phyloP scores from a whole-genome alignment of 2,888 invertebrate genomes.

The Cynaeus angustus region DNA sequence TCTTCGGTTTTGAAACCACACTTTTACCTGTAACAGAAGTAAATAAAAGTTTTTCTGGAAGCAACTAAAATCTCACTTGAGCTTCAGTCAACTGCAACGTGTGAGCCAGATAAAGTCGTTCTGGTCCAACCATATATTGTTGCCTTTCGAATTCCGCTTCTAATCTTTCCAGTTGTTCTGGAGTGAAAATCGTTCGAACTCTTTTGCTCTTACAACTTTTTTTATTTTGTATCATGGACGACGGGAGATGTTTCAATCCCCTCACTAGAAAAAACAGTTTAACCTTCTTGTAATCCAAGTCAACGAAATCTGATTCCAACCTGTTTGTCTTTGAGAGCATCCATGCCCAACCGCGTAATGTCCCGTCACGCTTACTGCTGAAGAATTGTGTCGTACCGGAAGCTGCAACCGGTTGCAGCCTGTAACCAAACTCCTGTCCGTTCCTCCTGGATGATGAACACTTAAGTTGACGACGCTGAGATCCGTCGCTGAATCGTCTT shows the following conservation, averaged over 20 bases:
- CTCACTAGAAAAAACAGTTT: slow-evolving; percentile 60
- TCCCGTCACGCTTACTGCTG: slow-evolving; percentile 57
- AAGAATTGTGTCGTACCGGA: slow-evolving; percentile 64
- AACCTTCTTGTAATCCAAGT: slow-evolving; percentile 13
- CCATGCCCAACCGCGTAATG: slow-evolving; percentile 62
- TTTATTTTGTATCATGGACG: slow-evolving; percentile 63
- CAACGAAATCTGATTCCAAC: slow-evolving; percentile 40
- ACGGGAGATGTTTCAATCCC: slow-evolving; percentile 64
- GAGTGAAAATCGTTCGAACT: slow-evolving; percentile 96
- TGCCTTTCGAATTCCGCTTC: slow-evolving; percentile 97
- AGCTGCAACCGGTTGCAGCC: slow-evolving; percentile 67
- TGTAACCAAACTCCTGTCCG: slow-evolving; percentile 62
- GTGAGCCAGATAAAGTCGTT: slow-evolving; percentile 92
- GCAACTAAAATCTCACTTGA: slow-evolving; percentile 76
- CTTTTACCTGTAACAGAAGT: slow-evolving; percentile 80
- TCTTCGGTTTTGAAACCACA: slow-evolving; percentile 94
- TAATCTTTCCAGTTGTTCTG: slow-evolving; percentile 93
- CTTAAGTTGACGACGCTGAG: slow-evolving; percentile 73
- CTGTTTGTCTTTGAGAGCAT: slow-evolving; percentile 52
- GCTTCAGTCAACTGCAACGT: slow-evolving; percentile 91
- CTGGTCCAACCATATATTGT: slow-evolving; percentile 98
- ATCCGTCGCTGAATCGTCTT: slow-evolving; percentile 59
- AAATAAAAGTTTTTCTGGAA: background rate
- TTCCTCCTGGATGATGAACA: slow-evolving; percentile 70
- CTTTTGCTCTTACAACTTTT: slow-evolving; percentile 84